These are phyloP conservation scores for Tribolium castaneum DNA, from an alignment of 1,140 invertebrate species.

Conservation along the genomic window DNA sequence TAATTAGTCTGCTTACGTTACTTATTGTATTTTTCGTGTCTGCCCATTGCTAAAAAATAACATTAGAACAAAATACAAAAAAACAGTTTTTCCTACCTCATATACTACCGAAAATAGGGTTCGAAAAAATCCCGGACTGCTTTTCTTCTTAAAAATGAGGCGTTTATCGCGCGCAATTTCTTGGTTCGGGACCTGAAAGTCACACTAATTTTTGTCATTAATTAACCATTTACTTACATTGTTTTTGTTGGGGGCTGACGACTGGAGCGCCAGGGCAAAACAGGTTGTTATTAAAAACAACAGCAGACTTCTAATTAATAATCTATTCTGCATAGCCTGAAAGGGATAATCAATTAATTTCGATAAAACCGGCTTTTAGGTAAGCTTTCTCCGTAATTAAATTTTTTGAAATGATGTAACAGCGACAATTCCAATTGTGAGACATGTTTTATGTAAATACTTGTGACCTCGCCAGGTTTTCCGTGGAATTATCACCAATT, in stretches of 20 bases:
- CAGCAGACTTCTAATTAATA: slow-evolving; percentile 27
- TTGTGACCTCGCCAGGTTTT: neutral
- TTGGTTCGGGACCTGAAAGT: neutral
- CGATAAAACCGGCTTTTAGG: neutral
- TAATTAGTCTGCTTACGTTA: slow-evolving; percentile 30
- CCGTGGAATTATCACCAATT: neutral
- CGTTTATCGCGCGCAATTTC: neutral
- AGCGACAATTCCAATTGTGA: neutral
- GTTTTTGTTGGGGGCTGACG: neutral
- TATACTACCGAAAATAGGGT: slow-evolving; percentile 34
- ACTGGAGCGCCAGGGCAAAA: slow-evolving; percentile 1
- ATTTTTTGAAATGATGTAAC: slow-evolving; percentile 2
- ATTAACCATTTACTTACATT: neutral
- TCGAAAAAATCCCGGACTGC: slow-evolving; percentile 21
- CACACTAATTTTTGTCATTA: neutral
- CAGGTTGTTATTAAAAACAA: slow-evolving; percentile 35
- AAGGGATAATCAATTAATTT: slow-evolving; percentile 15
- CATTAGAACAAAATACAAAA: neutral
- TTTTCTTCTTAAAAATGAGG: neutral
- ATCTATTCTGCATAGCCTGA: slow-evolving; percentile 37
- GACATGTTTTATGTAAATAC: neutral
- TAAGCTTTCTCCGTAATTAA: neutral
- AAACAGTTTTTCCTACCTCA: slow-evolving; percentile 4
- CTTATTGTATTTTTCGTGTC: slow-evolving; percentile 41
- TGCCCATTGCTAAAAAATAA: slow-evolving; percentile 41